A percentile compares a stretch with the other conserved stretches of the same genome.
Conservation (phyloP, 2,113 vertebrate genomes). For the Oxyruncus cristatus region DNA sequence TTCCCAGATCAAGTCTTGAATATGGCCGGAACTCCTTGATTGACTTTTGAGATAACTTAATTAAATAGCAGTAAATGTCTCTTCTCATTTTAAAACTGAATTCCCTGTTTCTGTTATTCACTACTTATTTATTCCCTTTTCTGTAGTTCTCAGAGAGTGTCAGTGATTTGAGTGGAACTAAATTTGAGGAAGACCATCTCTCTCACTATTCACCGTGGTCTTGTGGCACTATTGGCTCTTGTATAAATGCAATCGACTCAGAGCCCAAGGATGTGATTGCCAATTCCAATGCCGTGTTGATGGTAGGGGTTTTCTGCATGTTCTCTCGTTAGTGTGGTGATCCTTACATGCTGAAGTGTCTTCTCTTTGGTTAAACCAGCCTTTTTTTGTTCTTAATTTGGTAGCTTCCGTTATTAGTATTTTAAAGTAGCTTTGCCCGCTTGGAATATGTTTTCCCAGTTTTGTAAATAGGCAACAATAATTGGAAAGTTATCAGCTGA, state of each 20-base stretch:
- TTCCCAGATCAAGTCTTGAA: background rate
- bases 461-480: background rate
- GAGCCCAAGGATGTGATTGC: slow-evolving; percentile 84
- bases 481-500: background rate
- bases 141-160: slow-evolving; percentile 83
- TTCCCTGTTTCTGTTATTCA: slow-evolving; percentile 17
- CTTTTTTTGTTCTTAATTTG: background rate
- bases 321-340: slow-evolving; percentile 39
- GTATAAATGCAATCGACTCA: slow-evolving; percentile 88
- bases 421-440: background rate
- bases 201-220: slow-evolving; percentile 96
- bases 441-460: background rate
- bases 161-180: slow-evolving; percentile 81
- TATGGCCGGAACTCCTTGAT: background rate
- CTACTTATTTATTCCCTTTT: slow-evolving; percentile 17
- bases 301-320: slow-evolving; percentile 77
- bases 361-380: slow-evolving; percentile 29
- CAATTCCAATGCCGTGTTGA: slow-evolving; percentile 84
- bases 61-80: background rate
- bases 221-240: slow-evolving; percentile 87
- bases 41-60: background rate
- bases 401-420: background rate
- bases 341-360: slow-evolving; percentile 12
- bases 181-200: slow-evolving; percentile 86
- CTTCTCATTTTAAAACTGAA: background rate